Conservation (phyloP, 2,888 invertebrate genomes). For the Heliconius sara region DNA sequence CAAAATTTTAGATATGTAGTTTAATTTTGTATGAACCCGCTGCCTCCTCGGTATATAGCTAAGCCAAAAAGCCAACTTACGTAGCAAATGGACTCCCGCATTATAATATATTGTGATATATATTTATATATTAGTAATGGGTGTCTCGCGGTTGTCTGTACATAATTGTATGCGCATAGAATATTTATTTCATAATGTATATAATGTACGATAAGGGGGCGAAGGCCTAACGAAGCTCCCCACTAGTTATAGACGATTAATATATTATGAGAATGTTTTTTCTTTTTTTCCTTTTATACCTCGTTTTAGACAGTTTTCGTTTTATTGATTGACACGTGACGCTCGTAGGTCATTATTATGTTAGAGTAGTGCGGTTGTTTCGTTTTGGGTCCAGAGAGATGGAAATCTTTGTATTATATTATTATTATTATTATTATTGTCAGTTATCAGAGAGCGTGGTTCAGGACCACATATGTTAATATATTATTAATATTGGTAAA, state of each 20-base stretch:
- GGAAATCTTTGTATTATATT: slow-evolving; percentile 83
- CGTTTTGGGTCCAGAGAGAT: slow-evolving; percentile 80
- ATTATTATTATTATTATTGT: slow-evolving; percentile 57
- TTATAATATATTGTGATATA: slow-evolving; percentile 65
- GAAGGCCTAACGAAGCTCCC: slow-evolving; percentile 27
- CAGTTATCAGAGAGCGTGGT: slow-evolving; percentile 76
- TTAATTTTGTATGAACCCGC: neutral
- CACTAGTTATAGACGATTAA: slow-evolving; percentile 64
- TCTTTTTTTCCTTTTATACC: slow-evolving; percentile 71
- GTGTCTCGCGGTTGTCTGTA: slow-evolving; percentile 62
- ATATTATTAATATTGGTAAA: slow-evolving; percentile 84
- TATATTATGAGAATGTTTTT: slow-evolving; percentile 75
- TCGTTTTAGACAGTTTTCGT: slow-evolving; percentile 61
- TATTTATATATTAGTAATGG: slow-evolving; percentile 36
- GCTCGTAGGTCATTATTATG: slow-evolving; percentile 56
- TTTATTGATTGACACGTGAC: slow-evolving; percentile 63
- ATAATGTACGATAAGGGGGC: slow-evolving; percentile 73
- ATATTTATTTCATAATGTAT: slow-evolving; percentile 82
- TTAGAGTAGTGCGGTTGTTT: slow-evolving; percentile 72
- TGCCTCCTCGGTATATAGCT: slow-evolving; percentile 60
- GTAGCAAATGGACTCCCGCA: slow-evolving; percentile 47
- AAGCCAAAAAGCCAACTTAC: slow-evolving; percentile 77
- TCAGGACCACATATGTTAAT: slow-evolving; percentile 83
- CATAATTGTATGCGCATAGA: slow-evolving; percentile 75
- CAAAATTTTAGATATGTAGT: neutral